Conservation (phyloP, 2,888 invertebrate species). For the Watsonalla cultraria region DNA sequence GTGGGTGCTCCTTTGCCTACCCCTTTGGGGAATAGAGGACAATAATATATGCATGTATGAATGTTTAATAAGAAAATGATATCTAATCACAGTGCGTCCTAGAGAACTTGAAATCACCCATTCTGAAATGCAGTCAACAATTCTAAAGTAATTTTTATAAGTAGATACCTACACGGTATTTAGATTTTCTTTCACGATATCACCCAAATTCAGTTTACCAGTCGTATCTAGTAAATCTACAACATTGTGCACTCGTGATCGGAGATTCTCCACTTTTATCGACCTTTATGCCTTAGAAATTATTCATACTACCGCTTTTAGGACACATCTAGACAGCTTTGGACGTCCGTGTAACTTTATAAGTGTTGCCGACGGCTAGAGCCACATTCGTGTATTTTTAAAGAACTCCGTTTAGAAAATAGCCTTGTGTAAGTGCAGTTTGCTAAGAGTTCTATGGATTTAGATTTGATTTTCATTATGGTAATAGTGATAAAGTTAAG, state of each 20-base stretch:
- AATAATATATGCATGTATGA: no score
- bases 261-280: constrained; percentile 8
- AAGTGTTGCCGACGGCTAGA: constrained; percentile 17
- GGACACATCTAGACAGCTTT: constrained; percentile 38
- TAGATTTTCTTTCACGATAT: neutral
- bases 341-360: constrained; percentile 31
- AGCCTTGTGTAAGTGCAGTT: neutral
- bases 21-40: no score
- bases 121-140: no score
- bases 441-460: neutral
- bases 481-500: constrained; percentile 1
- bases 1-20: no score
- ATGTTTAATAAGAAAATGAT: no score
- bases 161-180: neutral
- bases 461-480: constrained; percentile 5
- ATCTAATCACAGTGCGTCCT: no score
- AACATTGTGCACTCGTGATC: constrained; percentile 32
- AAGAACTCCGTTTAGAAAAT: neutral
- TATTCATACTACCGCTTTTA: constrained; percentile 48
- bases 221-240: constrained; percentile 7
- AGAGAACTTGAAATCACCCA: no score
- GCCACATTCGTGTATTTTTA: constrained; percentile 18
- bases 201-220: neutral
- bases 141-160: neutral
- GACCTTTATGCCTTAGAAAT: constrained; percentile 37